Base-by-base conservation (phyloP, 2,797 vertebrate species). In the Mycteria americana region DNA sequence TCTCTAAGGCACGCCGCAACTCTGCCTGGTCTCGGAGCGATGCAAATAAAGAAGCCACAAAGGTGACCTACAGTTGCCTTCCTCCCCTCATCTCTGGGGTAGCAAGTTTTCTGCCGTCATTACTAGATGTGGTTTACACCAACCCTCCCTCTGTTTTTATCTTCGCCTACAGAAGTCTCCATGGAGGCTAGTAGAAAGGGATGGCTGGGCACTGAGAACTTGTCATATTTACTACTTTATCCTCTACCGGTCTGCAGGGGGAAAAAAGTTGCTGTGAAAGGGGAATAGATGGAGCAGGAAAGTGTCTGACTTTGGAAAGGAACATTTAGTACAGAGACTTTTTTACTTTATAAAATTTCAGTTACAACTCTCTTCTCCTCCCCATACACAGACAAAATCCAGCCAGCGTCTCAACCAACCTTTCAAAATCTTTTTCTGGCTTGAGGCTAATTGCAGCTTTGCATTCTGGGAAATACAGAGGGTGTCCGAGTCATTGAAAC, bases 241-340 rank as follows among this genome's bases (percentile, higher is more conserved):
- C 68, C 51, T 97, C 75, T 75, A 59, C 39, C n/a, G 43, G 88
- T 94, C 81, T 89, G 22, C 72, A 94, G 84, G 37, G 84, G 81
- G 22, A 43, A 69, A 68, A 76, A 89, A 73, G 43, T 78, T 92
- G 18, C 82, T 80, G 12, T 69, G 79, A 94, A 96, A 93, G 60
- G 57, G 84, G 86, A 92, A 80, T 79, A 80, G 63, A 79, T 74
- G 48, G 90, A 92, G 50, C 0, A 0, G 87, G 57, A 83, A 85
- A 91, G 87, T 50, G 39, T 77, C 88, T 95, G 93, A 94, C 92
- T 96, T 97, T 94, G 82, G 92, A 91, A 97, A 86, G 77, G 70
- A 93, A 67, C 70, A 73, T 82, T 91, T 62, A 73, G 81, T 77
- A 75, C 76, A 91, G 87, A 93, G 39, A 51, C 37, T 69, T 94